Evolutionary conservation across 2,797 vertebrate genomes (phyloP), one percentile per base, ranked within the genome.

Genomic region (Jordanella pulchra): DNA sequence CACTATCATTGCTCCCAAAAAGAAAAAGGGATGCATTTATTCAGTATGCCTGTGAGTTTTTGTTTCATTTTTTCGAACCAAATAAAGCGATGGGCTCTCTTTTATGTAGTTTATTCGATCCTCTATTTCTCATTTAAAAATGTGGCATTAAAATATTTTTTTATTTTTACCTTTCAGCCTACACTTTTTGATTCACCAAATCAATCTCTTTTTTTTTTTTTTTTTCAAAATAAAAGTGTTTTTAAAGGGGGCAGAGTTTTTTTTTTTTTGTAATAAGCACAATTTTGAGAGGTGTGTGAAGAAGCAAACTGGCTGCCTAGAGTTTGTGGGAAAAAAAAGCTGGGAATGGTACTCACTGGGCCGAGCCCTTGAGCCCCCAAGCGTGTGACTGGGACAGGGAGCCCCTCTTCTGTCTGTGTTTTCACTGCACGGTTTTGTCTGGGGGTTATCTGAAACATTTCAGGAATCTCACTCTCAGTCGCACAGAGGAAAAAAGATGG

Each of bases 351-450:
- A 68, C 65, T 72, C 35, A 48, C 56, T 28, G 55, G 47, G 5
- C 72, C 67, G 67, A 90, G 86, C 79, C 84, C 72, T 75, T 89
- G 88, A 88, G 87, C 89, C 84, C 77, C 82, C 71, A 87, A 7
- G 82, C 88, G 88, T 91, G 92, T 83, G 90, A 91, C 85, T 87
- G 82, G 72, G 64, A 77, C 78, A 47, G 80, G 86, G 87, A 91
- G 90, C 89, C 89, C 84, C 91, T 84, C 78, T 83, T 71, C 79
- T 63, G 90, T 93, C 92, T 93, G 92, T 93, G 92, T 93, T 93
- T 93, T 89, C 78, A 89, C 89, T 93, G 92, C 86, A 88, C 75
- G 88, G 86, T 93, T 94, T 94, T 94, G 93, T 93, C 90, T 90
- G 84, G 87, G 92, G 88, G 87, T 89, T 92, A 92, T 93, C 89